phyloP scores from a whole-genome alignment of 2,113 vertebrate genomes.

The Maccullochella peelii region DNA sequence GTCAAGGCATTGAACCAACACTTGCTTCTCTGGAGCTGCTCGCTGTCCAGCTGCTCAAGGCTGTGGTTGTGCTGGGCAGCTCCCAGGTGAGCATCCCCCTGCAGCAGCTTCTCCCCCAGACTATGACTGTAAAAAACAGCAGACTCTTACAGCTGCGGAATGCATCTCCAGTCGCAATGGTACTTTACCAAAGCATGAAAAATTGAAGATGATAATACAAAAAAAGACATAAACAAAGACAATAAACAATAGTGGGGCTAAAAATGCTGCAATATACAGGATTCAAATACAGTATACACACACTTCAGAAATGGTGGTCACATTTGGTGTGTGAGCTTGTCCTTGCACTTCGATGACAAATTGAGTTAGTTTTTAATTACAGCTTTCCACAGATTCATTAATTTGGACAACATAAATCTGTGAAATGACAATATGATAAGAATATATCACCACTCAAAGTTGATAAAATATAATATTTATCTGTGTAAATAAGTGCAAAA shows the following conservation, averaged over 20 bases:
- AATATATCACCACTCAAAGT: constrained; percentile 1
- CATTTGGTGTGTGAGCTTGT: background rate
- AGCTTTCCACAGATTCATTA: constrained; percentile 8
- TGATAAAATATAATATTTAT: constrained; percentile 14
- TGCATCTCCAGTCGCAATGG: constrained; percentile 26
- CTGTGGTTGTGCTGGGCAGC: constrained; percentile 40
- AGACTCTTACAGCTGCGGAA: constrained; percentile 21
- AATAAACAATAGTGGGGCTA: background rate
- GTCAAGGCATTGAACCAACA: constrained; percentile 25
- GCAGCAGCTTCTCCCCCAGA: constrained; percentile 26
- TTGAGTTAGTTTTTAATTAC: constrained; percentile 37
- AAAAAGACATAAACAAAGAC: too few relatives aligned
- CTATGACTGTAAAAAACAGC: constrained; percentile 52
- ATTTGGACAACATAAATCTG: constrained; percentile 7
- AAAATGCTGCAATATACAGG: background rate
- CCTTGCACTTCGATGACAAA: background rate
- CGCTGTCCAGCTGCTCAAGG: constrained; percentile 57
- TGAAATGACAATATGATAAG: constrained; percentile 7
- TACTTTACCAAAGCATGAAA: constrained; percentile 50
- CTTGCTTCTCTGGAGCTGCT: constrained; percentile 23
- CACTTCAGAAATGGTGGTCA: background rate
- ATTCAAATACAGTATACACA: too few relatives aligned
- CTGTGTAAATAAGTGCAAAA: too few relatives aligned
- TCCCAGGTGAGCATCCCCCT: constrained; percentile 39
- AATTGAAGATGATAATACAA: background rate